Percentiles rank a stretch among this genome's conserved stretches.
Evolutionary conservation across 2,797 vertebrate species (phyloP).

Genomic region (Molossus alvarezi): DNA sequence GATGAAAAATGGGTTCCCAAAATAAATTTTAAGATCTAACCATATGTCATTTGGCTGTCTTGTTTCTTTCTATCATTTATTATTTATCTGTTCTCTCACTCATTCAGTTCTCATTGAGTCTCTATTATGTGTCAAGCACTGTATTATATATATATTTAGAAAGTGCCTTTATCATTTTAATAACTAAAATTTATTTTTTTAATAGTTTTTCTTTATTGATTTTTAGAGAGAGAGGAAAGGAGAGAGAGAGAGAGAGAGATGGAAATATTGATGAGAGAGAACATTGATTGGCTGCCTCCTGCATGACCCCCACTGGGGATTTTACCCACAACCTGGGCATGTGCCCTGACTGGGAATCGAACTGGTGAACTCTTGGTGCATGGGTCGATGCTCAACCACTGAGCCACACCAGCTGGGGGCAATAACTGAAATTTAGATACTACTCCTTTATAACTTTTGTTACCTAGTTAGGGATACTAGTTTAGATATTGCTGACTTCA

Average conservation of each 20-base stretch:
- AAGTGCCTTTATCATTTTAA: slow-evolving; percentile 26
- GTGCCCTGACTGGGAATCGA: no score
- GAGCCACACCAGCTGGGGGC: no score
- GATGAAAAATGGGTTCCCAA: neutral
- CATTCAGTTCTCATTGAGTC: neutral
- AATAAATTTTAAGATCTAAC: slow-evolving; percentile 29
- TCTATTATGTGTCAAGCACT: neutral
- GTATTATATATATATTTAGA: neutral
- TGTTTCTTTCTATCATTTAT: slow-evolving; percentile 49
- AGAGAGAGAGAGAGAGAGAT: no score
- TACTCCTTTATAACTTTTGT: slow-evolving; percentile 34
- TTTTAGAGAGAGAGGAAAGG: no score
- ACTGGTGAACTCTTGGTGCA: no score
- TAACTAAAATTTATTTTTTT: neutral
- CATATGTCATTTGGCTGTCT: neutral
- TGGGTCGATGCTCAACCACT: no score
- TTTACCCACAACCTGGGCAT: no score
- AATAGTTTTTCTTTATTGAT: no score
- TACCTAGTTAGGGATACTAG: neutral
- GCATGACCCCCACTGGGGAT: no score
- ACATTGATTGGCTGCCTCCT: no score
- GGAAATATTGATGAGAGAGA: no score
- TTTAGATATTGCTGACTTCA: slow-evolving; percentile 29
- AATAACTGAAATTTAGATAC: neutral
- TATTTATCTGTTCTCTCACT: neutral